Evolutionary conservation across 2,113 vertebrate genomes (phyloP), one percentile per base, ranked within the genome.

Genomic region (Micromys minutus): DNA sequence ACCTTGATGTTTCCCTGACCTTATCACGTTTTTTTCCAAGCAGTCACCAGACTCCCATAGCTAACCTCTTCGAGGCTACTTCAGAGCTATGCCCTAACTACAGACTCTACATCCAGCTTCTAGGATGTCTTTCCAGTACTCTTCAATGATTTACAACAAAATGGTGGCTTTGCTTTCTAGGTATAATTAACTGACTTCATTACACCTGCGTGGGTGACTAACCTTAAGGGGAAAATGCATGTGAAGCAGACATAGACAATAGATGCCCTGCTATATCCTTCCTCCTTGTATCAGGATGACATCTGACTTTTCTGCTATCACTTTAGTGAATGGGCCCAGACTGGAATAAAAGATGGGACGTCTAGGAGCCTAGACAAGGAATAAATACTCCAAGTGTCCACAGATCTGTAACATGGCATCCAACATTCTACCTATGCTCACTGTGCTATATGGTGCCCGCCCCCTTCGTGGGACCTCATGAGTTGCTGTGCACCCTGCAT

Each of bases 91-190:
- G 24, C 47, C 29, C 1, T 3, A 31, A 45, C 26, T 55, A 12
- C 39, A 36, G 59, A 42, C 8, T 36, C 50, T 19, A 15, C 11
- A 15, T 34, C 11, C 52, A 72, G 42, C 67, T 71, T 71, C 47
- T 52, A n/a, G 19, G 36, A 15, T 34, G 61, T 67, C 86, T 91
- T 69, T 29, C 52, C 47, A 71, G 12, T 80, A 57, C 65, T 86
- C 81, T 67, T 67, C 31, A 67, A 34, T 67, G 65, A 67, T 34
- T 36, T 24, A 11, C n/a, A 29, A 52, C 52, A 75, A 81, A n/a
- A 87, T 59, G 7, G 61, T 71, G 90, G 87, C 92, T 90, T 90
- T 39, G 77, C 90, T 89, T 94, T 93, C 85, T 72, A 63, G 76
- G 90, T 76, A 65, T 75, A 55, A 59, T 11, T 61, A 67, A 61